Percentiles rank a stretch among this genome's conserved stretches.
These are phyloP conservation scores for Rhynchonema sp. DNA, from an alignment of 2,888 invertebrate genomes.

Conservation along the genomic window DNA sequence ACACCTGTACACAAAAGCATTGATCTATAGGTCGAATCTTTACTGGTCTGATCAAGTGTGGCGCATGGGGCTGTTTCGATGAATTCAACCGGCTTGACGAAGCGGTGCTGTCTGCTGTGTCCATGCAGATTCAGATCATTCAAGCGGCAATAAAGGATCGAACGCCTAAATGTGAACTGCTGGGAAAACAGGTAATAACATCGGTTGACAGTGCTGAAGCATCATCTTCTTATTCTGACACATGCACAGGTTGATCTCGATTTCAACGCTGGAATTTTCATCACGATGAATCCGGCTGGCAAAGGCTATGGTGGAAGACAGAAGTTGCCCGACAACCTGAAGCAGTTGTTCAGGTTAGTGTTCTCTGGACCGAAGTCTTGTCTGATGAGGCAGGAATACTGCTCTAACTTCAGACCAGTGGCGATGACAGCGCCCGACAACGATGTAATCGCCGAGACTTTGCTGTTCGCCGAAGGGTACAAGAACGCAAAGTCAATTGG, in stretches of 20 bases:
- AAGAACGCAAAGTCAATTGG: slow-evolving; percentile 54
- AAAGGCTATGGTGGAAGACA: slow-evolving; percentile 87
- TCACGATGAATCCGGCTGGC: slow-evolving; percentile 87
- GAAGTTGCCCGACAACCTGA: slow-evolving; percentile 76
- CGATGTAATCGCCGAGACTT: slow-evolving; percentile 61
- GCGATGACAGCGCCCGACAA: slow-evolving; percentile 81
- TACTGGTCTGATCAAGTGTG: slow-evolving; percentile 71
- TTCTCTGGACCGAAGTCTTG: background rate
- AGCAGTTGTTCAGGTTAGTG: slow-evolving; percentile 74
- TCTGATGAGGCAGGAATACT: background rate
- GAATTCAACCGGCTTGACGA: slow-evolving; percentile 93
- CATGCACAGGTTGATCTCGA: slow-evolving; percentile 51
- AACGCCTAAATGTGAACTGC: slow-evolving; percentile 15
- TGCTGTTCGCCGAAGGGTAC: slow-evolving; percentile 74
- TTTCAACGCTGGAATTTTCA: slow-evolving; percentile 78
- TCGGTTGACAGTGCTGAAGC: too few species aligned
- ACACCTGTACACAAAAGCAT: too few species aligned
- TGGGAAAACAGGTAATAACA: slow-evolving; percentile 6
- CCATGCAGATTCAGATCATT: slow-evolving; percentile 79
- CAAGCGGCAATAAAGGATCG: slow-evolving; percentile 56
- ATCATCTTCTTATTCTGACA: too few species aligned
- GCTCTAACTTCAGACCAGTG: slow-evolving; percentile 42
- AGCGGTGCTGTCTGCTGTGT: slow-evolving; percentile 75
- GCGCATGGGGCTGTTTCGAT: slow-evolving; percentile 97
- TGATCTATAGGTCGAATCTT: slow-evolving; percentile 56